Conservation (phyloP, 2,888 invertebrate species). For the Physocephala rufipes region DNA sequence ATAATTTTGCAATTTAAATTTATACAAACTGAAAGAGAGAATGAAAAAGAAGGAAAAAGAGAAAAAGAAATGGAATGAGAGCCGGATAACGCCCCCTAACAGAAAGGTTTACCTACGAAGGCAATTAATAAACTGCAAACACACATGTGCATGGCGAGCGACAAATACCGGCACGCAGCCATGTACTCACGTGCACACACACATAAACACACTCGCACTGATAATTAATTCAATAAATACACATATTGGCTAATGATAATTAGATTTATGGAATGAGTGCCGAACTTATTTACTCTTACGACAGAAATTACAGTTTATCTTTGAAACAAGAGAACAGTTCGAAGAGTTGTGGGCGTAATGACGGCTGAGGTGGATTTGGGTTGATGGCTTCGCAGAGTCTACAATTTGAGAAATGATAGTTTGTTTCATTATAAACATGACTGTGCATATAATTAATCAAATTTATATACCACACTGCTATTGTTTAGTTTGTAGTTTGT, state of each 20-base stretch:
- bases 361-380: background rate
- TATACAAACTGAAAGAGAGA: conserved; percentile 14
- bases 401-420: conserved; percentile 27
- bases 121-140: conserved; percentile 32
- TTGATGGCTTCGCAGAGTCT: background rate
- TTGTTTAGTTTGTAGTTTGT: conserved; percentile 8
- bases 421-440: conserved; percentile 46
- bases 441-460: conserved; percentile 49
- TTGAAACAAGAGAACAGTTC: background rate
- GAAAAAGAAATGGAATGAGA: background rate
- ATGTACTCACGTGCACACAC: conserved; percentile 9
- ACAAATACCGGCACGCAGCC: background rate
- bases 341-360: background rate
- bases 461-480: conserved; percentile 37
- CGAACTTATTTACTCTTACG: conserved; percentile 49
- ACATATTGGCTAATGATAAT: conserved; percentile 52
- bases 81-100: too few relatives aligned
- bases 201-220: conserved; percentile 17
- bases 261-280: conserved; percentile 60
- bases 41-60: background rate
- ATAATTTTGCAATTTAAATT: conserved; percentile 33
- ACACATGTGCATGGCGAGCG: background rate
- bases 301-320: conserved; percentile 50
- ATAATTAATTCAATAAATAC: conserved; percentile 13
- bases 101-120: conserved; percentile 18